Evolutionary conservation across 2,113 vertebrate species (phyloP), one percentile per base, ranked within the genome.

Genomic region (Misgurnus anguillicaudatus): DNA sequence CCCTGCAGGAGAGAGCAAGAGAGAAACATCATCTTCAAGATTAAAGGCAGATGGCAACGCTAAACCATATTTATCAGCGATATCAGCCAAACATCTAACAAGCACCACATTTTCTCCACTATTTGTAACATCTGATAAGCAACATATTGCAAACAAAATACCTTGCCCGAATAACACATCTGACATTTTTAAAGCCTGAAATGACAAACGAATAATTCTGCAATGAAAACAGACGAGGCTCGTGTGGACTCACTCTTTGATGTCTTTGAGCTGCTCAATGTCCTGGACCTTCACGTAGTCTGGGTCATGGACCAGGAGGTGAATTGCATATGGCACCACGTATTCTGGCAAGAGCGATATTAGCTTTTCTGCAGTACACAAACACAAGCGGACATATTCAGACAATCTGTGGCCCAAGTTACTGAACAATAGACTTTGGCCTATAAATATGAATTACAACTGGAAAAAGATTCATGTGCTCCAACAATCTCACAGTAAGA

Each of bases 231-330:
- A 19, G n/a, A 60, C 41, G 55, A 47, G 5, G 2, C 9, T 17
- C 3, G 42, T 16, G 36, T 72, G 7, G 7, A 91, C 97, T 97
- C 92, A 99, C 98, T 99, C 98, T 94, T 99, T 99, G 86, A 99
- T 98, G 88, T 99, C 97, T 88, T 99, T 99, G 65, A 99, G 96
- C 87, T 99, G 98, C 84, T 99, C 98, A 11, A 99, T 96, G 87
- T 99, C 98, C 88, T 98, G 96, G 17, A 99, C 95, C 91, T 98
- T 99, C 80, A 99, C 94, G 65, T 99, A 99, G 91, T 99, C 98
- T 61, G 98, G 98, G 86, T 99, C 98, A 63, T 99, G 98, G 17
- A 96, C 96, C 89, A 99, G 94, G 77, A 99, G 95, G 88, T 99
- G 98, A 86, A 99, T 97, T 88, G 97, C 94, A 78, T 99, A 99